Base-by-base conservation (phyloP, 1,140 invertebrate genomes). In the Hermetia illucens region DNA sequence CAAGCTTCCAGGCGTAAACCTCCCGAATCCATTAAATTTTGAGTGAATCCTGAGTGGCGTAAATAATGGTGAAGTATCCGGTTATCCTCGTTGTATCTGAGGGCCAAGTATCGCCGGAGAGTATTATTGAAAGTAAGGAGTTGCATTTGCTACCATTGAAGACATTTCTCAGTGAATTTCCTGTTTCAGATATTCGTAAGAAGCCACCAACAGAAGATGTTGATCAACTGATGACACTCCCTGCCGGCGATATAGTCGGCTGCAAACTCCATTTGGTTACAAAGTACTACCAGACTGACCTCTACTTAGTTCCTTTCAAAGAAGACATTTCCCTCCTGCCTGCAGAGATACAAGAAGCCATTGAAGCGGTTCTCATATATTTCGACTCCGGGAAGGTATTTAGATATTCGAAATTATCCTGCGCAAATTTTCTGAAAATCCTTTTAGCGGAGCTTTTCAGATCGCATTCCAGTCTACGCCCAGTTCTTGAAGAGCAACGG, bases 211-310 rank as follows among this genome's bases (percentile, higher is more conserved):
- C 15, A 9, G 36, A 38, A 27, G 22, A 36, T 27, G 22, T 36
- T 12, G 22, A 36, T 19, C 13, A 36, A 6, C 4, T n/a, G 8
- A 21, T 36, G 16, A n/a, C n/a, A 4, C 16, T 30, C 9, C 19
- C 13, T 12, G 16, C 29, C 24, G 5, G 15, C 8, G 17, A 41
- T 22, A 3, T 29, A 3, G 12, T 15, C 13, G 20, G 21, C 1
- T 41, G 31, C 20, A 36, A 29, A 17, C 33, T 21, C 15, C 27
- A 42, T 20, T 31, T 37, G 10, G 17, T 8, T 3, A 42, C 40
- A 19, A 42, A 42, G 15, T 42, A 42, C 13, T 42, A 42, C 18
- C n/a, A 42, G 34, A 38, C 35, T n/a, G 29, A 42, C 4, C 8
- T 42, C 4, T 3, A 21, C 1, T 29, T 42, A 16, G 17, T 38